Conservation (phyloP, 1,140 invertebrate species). For the Zaprionus kolodkinae region DNA sequence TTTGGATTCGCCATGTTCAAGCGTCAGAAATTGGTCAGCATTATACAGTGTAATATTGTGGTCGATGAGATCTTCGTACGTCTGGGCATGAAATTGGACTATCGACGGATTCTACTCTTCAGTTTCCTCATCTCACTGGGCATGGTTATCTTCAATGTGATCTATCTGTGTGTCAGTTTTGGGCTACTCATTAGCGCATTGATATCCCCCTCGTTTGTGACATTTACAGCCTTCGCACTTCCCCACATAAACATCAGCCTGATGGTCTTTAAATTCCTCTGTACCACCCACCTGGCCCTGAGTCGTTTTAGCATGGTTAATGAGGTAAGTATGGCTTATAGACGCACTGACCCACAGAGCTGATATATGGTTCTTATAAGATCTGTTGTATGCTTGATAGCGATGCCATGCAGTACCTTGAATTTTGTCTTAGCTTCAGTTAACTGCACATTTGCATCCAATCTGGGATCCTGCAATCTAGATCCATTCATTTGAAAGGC, state of each 20-base stretch:
- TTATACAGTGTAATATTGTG: conserved; percentile 73
- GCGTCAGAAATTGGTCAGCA: conserved; percentile 63
- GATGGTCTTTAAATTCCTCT: conserved; percentile 81
- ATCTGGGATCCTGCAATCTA: too few species aligned
- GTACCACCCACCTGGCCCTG: conserved; percentile 73
- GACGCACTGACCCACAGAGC: background rate
- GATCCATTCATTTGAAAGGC: background rate
- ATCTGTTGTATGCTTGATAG: background rate
- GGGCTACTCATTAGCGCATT: conserved; percentile 66
- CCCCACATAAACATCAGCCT: conserved; percentile 80
- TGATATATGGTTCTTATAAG: background rate
- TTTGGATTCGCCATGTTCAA: conserved; percentile 79
- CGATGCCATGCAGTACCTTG: background rate
- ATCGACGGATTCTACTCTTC: conserved; percentile 64
- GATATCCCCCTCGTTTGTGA: conserved; percentile 76
- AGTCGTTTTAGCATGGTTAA: conserved; percentile 78
- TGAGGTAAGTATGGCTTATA: conserved; percentile 56
- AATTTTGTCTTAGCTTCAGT: background rate
- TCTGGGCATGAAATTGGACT: conserved; percentile 76
- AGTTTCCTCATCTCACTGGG: conserved; percentile 72
- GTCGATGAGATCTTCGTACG: conserved; percentile 78
- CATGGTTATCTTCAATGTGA: conserved; percentile 74
- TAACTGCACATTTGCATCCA: background rate
- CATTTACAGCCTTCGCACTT: conserved; percentile 76
- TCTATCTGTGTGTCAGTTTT: conserved; percentile 79